Evolutionary conservation across 1,140 invertebrate species (phyloP), one percentile per base, ranked within the genome.

Genomic region (Drosophila kanapiae): DNA sequence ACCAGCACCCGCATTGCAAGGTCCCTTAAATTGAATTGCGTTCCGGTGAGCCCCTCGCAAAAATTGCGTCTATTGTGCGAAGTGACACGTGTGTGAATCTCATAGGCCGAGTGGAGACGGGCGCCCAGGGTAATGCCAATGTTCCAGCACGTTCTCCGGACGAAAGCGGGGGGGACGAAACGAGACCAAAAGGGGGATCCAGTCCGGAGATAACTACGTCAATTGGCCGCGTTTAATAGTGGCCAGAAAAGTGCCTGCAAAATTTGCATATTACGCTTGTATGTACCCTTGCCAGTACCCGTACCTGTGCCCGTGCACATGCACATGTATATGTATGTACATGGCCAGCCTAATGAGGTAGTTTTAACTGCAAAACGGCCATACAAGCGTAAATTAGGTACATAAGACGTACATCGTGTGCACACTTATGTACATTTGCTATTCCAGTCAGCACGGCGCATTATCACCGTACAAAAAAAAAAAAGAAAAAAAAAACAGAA

Each of bases 11-110:
- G 38, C 29, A 35, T 27, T 23, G 16, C 51, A 60, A 10, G 29
- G 13, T 27, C 16, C 61, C 61, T 38, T 14, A 16, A 63, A 63
- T 61, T 59, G 29, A 74, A 53, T 67, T 60, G 61, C 82, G 49
- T 68, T 80, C 56, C 62, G 68, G 56, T 54, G 57, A 58, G 47
- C 68, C 80, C 16, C 53, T 56, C 38, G 77, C 63, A 78, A 69
- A 70, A 53, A 86, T 60, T 85, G 64, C 79, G 68, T 43, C 54
- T 75, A 68, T 62, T 80, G 63, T 60, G 64, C 63, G 76, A 90
- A 90, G 86, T 90, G 85, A 90, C 85, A 90, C 85, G 85, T 90
- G 85, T 90, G 85, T 90, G 81, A 90, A 90, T 90, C 86, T 90
- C 78, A 90, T 88, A 88, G 83, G 84, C 62, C 61, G 47, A 76